A percentile compares a stretch with the other conserved stretches of the same genome.
Evolutionary conservation across 2,113 vertebrate genomes (phyloP).

Genomic region (Gulo gulo): DNA sequence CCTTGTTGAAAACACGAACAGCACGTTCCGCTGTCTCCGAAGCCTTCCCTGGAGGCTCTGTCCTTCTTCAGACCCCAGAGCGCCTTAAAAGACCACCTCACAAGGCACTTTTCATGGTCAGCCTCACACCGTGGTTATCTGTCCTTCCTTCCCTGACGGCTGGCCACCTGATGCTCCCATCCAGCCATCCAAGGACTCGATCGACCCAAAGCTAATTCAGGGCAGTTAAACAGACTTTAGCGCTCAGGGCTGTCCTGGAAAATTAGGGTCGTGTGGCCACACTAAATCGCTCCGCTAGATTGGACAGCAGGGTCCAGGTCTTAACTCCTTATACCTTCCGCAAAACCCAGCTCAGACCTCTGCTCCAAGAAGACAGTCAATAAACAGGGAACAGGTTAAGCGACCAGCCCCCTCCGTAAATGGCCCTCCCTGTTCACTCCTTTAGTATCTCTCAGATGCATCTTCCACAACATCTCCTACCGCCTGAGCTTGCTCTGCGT

Average conservation of each 20-base stretch:
- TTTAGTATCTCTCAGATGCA: not conserved
- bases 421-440: no score
- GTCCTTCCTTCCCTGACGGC: not conserved
- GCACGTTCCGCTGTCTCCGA: not conserved
- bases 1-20: not conserved
- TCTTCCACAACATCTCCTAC: not conserved
- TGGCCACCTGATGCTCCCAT: not conserved
- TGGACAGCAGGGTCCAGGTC: not conserved
- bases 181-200: not conserved
- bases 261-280: not conserved
- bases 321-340: not conserved
- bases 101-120: not conserved
- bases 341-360: not conserved
- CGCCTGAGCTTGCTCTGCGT: no score
- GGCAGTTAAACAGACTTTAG: not conserved
- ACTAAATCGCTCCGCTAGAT: not conserved
- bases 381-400: not conserved
- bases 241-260: not conserved
- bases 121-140: not conserved
- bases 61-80: not conserved
- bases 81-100: accelerated
- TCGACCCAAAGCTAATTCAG: not conserved
- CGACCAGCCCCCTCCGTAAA: not conserved
- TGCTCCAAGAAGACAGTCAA: not conserved
- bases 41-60: not conserved